Evolutionary conservation across 1,140 invertebrate species (phyloP), one percentile per base, ranked within the genome.

Genomic region (Frieseomelitta varia): DNA sequence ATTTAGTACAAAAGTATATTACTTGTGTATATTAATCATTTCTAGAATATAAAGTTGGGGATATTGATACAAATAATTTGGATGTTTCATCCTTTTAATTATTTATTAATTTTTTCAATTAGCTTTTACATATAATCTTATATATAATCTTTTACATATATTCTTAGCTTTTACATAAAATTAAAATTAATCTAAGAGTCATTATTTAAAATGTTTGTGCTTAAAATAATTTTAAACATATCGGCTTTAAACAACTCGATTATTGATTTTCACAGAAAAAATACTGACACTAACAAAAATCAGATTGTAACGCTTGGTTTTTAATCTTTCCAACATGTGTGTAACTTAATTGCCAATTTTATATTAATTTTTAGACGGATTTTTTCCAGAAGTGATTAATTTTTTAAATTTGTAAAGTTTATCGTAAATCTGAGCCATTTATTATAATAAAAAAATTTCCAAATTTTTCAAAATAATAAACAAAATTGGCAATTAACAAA

Each of bases 291-390:
- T n/a, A 73, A 82, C 80, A 63, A 73, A 76, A 82, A 82, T 63
- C 72, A 82, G 72, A 82, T 81, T 56, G 69, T 82, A 82, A 76
- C 73, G 72, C 73, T 67, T 76, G 73, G 76, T 82, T 82, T 82
- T 82, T 76, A 56, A 30, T 76, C 51, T 76, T 76, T 81, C 56
- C 69, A 74, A 81, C n/a, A 73, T 56, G 69, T 27, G 56, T 53
- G 56, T 63, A 74, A 81, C 71, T 63, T 74, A 56, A 63, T 47
- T 61, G 69, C 79, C 53, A 74, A 74, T 81, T 27, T 63, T 74
- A 73, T 56, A 73, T 69, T 11, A 34, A 17, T 21, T 81, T 15
- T 51, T 34, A 56, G 63, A n/a, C n/a, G n/a, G 63, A 27, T 74
- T 27, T 15, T 24, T 51, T 8, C 14, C 15, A 4, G 6, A 10